Evolutionary conservation across 1,140 invertebrate genomes (phyloP).

Genomic region (Drosophila yakuba): DNA sequence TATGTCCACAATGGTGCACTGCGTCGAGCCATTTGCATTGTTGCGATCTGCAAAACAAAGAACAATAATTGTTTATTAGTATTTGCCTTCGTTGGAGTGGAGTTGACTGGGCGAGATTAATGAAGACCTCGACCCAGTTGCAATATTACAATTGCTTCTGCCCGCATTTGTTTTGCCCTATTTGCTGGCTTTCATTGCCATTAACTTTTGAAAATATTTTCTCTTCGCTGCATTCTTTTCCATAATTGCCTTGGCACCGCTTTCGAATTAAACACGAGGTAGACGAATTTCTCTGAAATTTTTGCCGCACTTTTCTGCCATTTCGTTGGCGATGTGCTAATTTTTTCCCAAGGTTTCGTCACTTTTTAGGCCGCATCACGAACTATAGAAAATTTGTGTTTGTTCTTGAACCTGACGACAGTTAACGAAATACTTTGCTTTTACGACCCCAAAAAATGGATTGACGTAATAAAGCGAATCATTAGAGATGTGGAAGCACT

Average conservation of each 20-base stretch:
- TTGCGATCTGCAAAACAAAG: conserved; percentile 62
- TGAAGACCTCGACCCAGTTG: conserved; percentile 39
- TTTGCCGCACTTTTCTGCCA: conserved; percentile 6
- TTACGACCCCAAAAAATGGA: conserved; percentile 11
- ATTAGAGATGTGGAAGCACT: conserved; percentile 23
- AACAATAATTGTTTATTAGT: conserved; percentile 45
- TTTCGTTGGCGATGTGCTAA: conserved; percentile 22
- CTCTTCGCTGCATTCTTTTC: conserved; percentile 9
- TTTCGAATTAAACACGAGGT: conserved; percentile 25
- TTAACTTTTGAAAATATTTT: conserved; percentile 34
- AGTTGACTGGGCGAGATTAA: conserved; percentile 10
- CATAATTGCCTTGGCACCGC: conserved; percentile 45
- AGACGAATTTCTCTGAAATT: conserved; percentile 30
- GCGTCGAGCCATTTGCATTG: conserved; percentile 62
- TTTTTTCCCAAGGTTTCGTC: conserved; percentile 5
- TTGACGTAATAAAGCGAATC: conserved; percentile 14
- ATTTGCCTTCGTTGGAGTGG: background rate
- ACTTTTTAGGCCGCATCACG: conserved; percentile 1
- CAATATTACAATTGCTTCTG: background rate
- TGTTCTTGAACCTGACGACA: conserved; percentile 27
- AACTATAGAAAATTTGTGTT: conserved; percentile 5
- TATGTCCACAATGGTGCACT: conserved; percentile 71
- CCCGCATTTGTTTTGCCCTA: conserved; percentile 20
- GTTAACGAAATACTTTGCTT: conserved; percentile 13
- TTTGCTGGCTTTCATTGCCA: conserved; percentile 25